These are phyloP conservation scores for Scolopax bukidnonensis DNA, from an alignment of 2,797 vertebrate genomes.

Conservation along the genomic window DNA sequence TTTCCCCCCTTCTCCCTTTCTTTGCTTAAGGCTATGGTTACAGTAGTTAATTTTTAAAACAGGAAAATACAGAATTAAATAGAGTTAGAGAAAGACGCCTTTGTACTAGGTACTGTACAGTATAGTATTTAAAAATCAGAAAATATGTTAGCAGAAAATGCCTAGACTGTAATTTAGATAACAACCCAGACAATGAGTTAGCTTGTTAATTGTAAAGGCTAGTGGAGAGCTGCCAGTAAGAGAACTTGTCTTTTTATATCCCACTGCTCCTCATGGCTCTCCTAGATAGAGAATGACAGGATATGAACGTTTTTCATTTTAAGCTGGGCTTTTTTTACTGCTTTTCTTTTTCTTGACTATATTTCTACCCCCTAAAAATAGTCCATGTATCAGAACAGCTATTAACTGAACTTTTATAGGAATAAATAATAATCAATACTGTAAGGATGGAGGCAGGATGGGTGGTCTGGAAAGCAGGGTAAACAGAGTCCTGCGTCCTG, in stretches of 20 bases:
- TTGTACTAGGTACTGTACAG: conserved; percentile 68
- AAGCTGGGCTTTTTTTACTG: neutral
- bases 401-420: neutral
- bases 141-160: conserved; percentile 71
- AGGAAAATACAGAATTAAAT: conserved; percentile 64
- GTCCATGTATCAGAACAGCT: neutral
- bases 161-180: conserved; percentile 76
- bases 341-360: neutral
- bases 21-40: conserved; percentile 61
- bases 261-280: neutral
- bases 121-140: conserved; percentile 70
- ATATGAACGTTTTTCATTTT: neutral
- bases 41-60: conserved; percentile 68
- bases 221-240: conserved; percentile 61
- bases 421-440: neutral
- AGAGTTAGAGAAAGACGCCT: conserved; percentile 71
- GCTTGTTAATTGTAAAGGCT: conserved; percentile 70
- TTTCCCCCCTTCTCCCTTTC: neutral
- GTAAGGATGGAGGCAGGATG: conserved; percentile 5
- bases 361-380: neutral
- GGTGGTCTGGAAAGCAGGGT: conserved; percentile 51
- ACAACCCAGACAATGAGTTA: conserved; percentile 59
- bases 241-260: conserved; percentile 49
- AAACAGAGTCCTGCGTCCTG: neutral
- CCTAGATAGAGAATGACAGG: neutral